Evolutionary conservation across 2,113 vertebrate species (phyloP).

Genomic region (Heteronetta atricapilla): DNA sequence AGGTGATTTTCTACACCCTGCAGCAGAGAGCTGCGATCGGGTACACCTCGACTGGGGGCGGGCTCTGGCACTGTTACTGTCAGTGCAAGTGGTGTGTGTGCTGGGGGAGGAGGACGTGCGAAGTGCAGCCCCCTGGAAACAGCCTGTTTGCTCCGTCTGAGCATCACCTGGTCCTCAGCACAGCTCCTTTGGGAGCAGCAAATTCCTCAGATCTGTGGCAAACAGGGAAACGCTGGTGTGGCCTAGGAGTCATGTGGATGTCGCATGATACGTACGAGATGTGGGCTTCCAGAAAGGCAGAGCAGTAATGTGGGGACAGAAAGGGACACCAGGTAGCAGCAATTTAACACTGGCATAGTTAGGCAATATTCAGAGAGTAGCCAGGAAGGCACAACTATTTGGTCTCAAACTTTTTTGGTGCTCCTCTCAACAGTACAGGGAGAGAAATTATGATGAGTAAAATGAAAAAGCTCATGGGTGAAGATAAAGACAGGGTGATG

Average conservation of each 20-base stretch:
- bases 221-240: background rate
- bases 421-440: fast-evolving
- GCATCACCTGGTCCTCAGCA: background rate
- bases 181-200: background rate
- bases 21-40: background rate
- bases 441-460: background rate
- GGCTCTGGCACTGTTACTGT: background rate
- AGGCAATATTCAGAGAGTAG: background rate
- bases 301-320: background rate
- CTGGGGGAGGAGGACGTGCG: background rate
- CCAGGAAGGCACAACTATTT: background rate
- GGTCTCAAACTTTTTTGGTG: background rate
- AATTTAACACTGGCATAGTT: background rate
- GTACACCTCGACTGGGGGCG: background rate
- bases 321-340: background rate
- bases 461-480: background rate
- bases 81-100: background rate
- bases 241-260: fast-evolving
- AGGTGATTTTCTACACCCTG: background rate
- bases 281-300: too few species aligned
- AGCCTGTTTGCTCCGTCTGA: background rate
- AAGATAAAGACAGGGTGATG: background rate
- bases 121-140: background rate
- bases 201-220: background rate
- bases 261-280: background rate